These are phyloP conservation scores for Corythoichthys intestinalis DNA, from an alignment of 2,113 vertebrate genomes.

Conservation along the genomic window DNA sequence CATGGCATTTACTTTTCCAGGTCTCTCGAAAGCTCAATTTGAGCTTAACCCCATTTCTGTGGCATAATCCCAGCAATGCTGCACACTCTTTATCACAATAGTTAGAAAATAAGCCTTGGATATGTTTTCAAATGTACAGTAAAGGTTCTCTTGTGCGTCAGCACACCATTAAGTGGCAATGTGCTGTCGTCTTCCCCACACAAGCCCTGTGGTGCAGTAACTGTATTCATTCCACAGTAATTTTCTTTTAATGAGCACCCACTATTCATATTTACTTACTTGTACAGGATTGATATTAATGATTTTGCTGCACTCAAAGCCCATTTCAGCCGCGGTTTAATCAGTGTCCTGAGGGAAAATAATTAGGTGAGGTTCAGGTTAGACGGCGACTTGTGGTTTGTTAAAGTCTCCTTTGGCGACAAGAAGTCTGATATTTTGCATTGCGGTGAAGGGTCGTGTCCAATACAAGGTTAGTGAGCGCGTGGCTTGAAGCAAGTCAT, in stretches of 20 bases:
- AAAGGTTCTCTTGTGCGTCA: background rate
- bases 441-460: background rate
- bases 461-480: conserved; percentile 14
- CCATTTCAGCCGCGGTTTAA: conserved; percentile 49
- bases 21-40: conserved; percentile 31
- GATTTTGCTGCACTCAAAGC: conserved; percentile 7
- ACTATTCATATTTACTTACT: conserved; percentile 10
- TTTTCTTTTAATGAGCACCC: conserved; percentile 50
- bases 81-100: conserved; percentile 23
- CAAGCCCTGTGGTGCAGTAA: conserved; percentile 47
- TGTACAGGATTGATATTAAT: conserved; percentile 28
- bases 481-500: background rate
- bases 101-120: conserved; percentile 37
- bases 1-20: conserved; percentile 15
- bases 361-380: background rate
- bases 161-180: conserved; percentile 6
- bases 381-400: conserved; percentile 14
- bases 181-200: conserved; percentile 11
- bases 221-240: conserved; percentile 45
- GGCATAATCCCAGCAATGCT: conserved; percentile 29
- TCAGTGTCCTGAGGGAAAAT: conserved; percentile 20
- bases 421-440: conserved; percentile 5
- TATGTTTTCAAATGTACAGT: conserved; percentile 19
- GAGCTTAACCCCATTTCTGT: conserved; percentile 43
- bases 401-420: conserved; percentile 8